phyloP scores from a whole-genome alignment of 2,113 vertebrate species.

The Ameiurus melas region DNA sequence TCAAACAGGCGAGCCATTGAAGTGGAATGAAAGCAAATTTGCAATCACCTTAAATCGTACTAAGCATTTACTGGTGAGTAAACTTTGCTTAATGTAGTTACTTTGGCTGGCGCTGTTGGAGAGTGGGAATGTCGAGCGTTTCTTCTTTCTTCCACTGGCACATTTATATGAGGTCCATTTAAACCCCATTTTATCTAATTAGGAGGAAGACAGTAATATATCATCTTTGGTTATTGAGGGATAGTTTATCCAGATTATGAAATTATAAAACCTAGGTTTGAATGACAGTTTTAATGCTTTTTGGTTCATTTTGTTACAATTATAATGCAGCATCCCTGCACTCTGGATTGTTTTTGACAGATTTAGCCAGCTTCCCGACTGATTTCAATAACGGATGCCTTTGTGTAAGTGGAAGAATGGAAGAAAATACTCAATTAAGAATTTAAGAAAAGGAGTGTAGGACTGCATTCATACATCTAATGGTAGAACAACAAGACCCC shows the following conservation, averaged over 20 bases:
- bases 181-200: slow-evolving; percentile 38
- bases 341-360: slow-evolving; percentile 7
- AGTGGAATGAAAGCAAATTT: slow-evolving; percentile 90
- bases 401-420: neutral
- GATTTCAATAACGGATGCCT: neutral
- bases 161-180: slow-evolving; percentile 14
- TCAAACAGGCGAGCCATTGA: slow-evolving; percentile 80
- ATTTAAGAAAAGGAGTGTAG: neutral
- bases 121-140: slow-evolving; percentile 13
- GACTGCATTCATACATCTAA: neutral
- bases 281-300: slow-evolving; percentile 35
- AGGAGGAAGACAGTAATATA: slow-evolving; percentile 21
- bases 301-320: slow-evolving; percentile 15
- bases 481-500: neutral
- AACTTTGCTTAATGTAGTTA: slow-evolving; percentile 89
- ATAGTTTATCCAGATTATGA: slow-evolving; percentile 31
- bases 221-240: slow-evolving; percentile 21
- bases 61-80: slow-evolving; percentile 83
- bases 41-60: slow-evolving; percentile 84
- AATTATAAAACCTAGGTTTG: slow-evolving; percentile 23
- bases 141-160: slow-evolving; percentile 32
- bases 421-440: neutral
- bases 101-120: slow-evolving; percentile 62
- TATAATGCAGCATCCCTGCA: neutral
- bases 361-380: slow-evolving; percentile 19